Conservation (phyloP, 2,888 invertebrate species). For the Leptopterna dolabrata region DNA sequence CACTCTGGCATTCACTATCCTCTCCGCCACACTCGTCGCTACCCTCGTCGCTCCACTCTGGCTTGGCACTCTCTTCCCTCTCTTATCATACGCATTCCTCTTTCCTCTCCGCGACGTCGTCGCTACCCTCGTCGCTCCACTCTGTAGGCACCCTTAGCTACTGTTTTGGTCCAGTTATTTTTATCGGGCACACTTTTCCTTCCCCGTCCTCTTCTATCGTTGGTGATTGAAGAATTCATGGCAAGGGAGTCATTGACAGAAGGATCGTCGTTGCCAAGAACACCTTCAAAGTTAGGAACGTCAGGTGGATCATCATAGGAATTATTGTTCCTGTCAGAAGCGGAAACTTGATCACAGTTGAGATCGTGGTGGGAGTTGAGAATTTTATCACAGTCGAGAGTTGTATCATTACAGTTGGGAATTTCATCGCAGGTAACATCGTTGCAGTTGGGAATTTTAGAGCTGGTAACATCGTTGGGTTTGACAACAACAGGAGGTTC, state of each 20-base stretch:
- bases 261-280: background rate
- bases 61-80: no score
- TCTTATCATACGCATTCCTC: no score
- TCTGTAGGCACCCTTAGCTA: no score
- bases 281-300: background rate
- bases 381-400: background rate
- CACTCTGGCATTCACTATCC: no score
- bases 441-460: background rate
- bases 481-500: background rate
- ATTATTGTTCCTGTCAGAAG: background rate
- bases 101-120: no score
- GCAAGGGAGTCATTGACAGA: background rate
- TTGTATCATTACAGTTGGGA: background rate
- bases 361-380: no score
- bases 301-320: background rate
- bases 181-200: background rate
- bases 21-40: no score
- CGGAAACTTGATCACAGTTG: no score
- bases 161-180: background rate
- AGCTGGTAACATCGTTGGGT: background rate
- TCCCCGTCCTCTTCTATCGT: background rate
- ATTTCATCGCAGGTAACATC: background rate
- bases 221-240: background rate
- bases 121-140: no score
- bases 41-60: no score